phyloP scores from a whole-genome alignment of 2,797 vertebrate genomes.

The Erpetoichthys calabaricus region DNA sequence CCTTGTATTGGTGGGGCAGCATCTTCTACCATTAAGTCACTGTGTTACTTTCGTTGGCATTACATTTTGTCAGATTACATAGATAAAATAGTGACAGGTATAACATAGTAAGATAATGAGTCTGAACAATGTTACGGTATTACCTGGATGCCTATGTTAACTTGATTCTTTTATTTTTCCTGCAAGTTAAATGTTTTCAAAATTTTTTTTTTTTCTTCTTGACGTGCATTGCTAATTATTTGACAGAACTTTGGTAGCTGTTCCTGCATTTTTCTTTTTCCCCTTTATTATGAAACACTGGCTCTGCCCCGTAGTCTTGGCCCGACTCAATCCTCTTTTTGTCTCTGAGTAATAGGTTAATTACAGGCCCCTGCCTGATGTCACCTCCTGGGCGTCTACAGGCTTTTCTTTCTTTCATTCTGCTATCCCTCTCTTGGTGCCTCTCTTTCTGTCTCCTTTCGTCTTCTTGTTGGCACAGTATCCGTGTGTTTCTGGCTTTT shows the following conservation, averaged over 20 bases:
- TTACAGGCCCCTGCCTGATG: constrained; percentile 55
- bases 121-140: too few relatives aligned
- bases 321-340: constrained; percentile 8
- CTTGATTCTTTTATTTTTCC: too few relatives aligned
- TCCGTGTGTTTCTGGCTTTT: too few relatives aligned
- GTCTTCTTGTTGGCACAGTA: neutral
- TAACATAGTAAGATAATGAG: too few relatives aligned
- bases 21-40: too few relatives aligned
- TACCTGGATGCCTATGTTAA: too few relatives aligned
- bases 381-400: constrained; percentile 39
- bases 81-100: too few relatives aligned
- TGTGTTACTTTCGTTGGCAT: too few relatives aligned
- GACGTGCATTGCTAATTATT: constrained; percentile 12
- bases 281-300: neutral
- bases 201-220: neutral
- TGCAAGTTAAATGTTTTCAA: neutral
- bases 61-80: too few relatives aligned
- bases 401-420: neutral
- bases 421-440: too few relatives aligned
- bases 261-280: constrained; percentile 14
- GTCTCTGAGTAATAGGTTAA: constrained; percentile 43
- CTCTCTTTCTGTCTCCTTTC: neutral
- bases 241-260: constrained; percentile 12
- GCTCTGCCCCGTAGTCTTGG: too few relatives aligned
- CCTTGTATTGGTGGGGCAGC: too few relatives aligned